Percentiles rank a stretch among this genome's conserved stretches.
Conservation (phyloP, 2,888 invertebrate genomes). For the Amphipoea oculea region DNA sequence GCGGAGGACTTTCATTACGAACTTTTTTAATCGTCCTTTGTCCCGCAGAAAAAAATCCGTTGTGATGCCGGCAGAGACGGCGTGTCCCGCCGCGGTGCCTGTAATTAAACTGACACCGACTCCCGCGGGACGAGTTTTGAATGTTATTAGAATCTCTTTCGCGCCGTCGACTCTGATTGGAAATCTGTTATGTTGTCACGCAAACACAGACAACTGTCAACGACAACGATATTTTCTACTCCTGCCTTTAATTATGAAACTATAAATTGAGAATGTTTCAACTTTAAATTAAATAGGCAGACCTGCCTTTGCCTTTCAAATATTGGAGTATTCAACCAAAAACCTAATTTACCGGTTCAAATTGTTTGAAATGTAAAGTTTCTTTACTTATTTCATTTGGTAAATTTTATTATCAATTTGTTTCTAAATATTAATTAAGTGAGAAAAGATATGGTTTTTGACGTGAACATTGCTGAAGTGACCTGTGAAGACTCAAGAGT, state of each 20-base stretch:
- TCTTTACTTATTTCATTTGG: slow-evolving; percentile 47
- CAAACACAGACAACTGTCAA: slow-evolving; percentile 71
- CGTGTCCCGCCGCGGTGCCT: slow-evolving; percentile 77
- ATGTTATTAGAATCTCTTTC: slow-evolving; percentile 90
- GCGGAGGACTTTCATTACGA: slow-evolving; percentile 87
- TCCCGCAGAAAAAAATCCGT: slow-evolving; percentile 87
- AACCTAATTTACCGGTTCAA: slow-evolving; percentile 54
- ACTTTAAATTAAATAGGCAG: slow-evolving; percentile 60
- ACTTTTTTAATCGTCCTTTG: slow-evolving; percentile 90
- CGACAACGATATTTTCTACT: slow-evolving; percentile 54
- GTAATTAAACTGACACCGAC: slow-evolving; percentile 90
- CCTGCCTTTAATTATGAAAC: slow-evolving; percentile 58
- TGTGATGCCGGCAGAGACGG: slow-evolving; percentile 83
- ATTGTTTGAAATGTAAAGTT: slow-evolving; percentile 58
- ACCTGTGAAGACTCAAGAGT: slow-evolving; percentile 22
- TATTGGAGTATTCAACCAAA: slow-evolving; percentile 49
- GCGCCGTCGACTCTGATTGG: slow-evolving; percentile 87
- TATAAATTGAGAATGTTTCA: slow-evolving; percentile 61
- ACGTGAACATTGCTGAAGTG: slow-evolving; percentile 33
- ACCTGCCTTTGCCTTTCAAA: slow-evolving; percentile 52
- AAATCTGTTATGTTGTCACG: slow-evolving; percentile 81
- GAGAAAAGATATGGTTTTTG: slow-evolving; percentile 45
- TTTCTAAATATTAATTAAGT: slow-evolving; percentile 39
- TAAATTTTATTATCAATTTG: slow-evolving; percentile 52
- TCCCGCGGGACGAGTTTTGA: slow-evolving; percentile 88